Conservation (phyloP, 2,888 invertebrate genomes). For the Galeopsomyia nigrocyanea region DNA sequence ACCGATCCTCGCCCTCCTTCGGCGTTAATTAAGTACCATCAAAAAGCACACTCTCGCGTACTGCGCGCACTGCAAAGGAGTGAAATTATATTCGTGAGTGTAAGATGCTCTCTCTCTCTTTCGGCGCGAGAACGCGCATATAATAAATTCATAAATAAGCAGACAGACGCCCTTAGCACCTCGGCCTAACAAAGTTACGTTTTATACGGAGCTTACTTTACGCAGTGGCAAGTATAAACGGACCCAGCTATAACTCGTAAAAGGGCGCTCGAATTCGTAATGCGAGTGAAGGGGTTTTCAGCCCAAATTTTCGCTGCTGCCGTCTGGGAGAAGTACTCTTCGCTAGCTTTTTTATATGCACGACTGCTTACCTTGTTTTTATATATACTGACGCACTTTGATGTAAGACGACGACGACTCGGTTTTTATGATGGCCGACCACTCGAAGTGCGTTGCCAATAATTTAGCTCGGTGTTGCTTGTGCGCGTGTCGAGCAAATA, state of each 20-base stretch:
- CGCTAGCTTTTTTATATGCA: constrained; percentile 18
- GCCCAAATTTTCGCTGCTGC: constrained; percentile 21
- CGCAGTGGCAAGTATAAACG: constrained; percentile 15
- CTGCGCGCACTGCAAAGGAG: not conserved
- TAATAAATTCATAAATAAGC: constrained; percentile 53
- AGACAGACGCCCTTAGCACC: constrained; percentile 49
- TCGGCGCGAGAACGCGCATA: not conserved
- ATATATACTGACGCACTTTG: constrained; percentile 10
- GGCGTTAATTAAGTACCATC: constrained; percentile 42
- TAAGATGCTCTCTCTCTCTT: not conserved
- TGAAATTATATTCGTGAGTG: constrained; percentile 40
- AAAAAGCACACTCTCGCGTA: constrained; percentile 36
- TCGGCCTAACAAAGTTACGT: constrained; percentile 56
- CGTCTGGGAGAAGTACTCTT: not conserved
- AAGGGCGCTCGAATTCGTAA: constrained; percentile 32
- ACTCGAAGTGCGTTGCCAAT: constrained; percentile 9
- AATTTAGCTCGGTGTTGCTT: constrained; percentile 18
- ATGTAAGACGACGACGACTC: constrained; percentile 19
- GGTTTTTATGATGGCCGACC: constrained; percentile 24
- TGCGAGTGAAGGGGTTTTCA: constrained; percentile 25
- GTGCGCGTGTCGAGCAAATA: constrained; percentile 1
- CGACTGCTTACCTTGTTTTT: not conserved
- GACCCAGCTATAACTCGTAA: constrained; percentile 27
- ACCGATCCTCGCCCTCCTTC: not conserved
- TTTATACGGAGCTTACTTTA: constrained; percentile 54